Evolutionary conservation across 1,140 invertebrate genomes (phyloP).

Genomic region (Capitella teleta): DNA sequence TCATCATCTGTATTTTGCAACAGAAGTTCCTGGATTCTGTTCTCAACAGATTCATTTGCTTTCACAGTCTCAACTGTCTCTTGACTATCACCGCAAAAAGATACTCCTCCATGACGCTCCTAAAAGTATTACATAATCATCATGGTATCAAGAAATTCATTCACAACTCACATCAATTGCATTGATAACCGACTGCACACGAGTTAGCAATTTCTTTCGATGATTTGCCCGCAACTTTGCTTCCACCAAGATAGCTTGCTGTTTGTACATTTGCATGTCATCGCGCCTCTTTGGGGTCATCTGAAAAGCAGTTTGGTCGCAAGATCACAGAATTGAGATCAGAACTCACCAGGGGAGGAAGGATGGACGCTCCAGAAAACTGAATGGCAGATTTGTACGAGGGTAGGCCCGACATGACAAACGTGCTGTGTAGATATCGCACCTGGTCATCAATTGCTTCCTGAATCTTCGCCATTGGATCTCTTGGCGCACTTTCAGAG

Average conservation of each 20-base stretch:
- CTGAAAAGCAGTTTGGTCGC: too few relatives aligned
- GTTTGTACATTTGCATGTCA: conserved; percentile 1
- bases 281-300: neutral
- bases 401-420: too few relatives aligned
- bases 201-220: neutral
- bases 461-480: too few relatives aligned
- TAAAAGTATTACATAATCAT: neutral
- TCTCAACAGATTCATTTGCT: neutral
- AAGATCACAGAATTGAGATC: too few relatives aligned
- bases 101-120: neutral
- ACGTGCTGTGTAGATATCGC: too few relatives aligned
- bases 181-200: neutral
- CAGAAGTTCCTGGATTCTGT: neutral
- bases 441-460: too few relatives aligned
- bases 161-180: neutral
- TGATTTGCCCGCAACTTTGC: neutral
- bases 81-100: neutral
- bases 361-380: too few relatives aligned
- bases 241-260: neutral
- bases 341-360: too few relatives aligned
- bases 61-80: neutral
- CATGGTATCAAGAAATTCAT: neutral
- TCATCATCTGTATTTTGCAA: neutral
- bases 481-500: too few relatives aligned
- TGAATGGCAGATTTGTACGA: too few relatives aligned